Evolutionary conservation across 2,113 vertebrate species (phyloP).

Genomic region (Hippolais icterina): DNA sequence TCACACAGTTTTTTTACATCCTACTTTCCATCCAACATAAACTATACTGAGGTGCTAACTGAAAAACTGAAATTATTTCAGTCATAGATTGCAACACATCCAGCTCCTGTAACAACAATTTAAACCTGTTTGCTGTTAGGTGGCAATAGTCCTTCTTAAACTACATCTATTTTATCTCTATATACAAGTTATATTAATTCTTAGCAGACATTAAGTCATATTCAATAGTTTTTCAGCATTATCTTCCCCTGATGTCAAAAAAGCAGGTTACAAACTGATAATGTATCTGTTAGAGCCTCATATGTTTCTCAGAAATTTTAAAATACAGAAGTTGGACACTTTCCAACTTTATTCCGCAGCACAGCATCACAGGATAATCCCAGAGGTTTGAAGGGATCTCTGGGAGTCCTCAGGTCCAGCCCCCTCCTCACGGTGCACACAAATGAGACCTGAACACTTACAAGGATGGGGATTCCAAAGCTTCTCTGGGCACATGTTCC

Average conservation of each 20-base stretch:
- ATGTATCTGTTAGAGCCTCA: neutral
- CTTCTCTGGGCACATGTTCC: neutral
- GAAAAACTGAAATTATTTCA: neutral
- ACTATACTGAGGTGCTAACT: neutral
- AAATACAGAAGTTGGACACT: neutral
- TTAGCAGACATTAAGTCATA: neutral
- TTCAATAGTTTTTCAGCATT: neutral
- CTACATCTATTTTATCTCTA: neutral
- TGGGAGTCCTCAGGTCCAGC: neutral
- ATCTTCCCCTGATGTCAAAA: neutral
- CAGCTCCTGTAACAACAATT: neutral
- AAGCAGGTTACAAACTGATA: neutral
- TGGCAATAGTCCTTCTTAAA: neutral
- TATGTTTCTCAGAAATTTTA: neutral
- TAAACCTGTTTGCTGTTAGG: neutral
- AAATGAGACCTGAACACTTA: neutral
- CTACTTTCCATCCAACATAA: slow-evolving; percentile 1
- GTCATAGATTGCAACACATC: neutral
- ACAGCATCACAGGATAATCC: neutral
- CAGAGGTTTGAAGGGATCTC: neutral
- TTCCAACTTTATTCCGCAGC: neutral
- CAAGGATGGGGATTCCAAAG: neutral
- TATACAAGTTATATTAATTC: neutral
- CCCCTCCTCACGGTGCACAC: neutral
- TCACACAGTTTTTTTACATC: neutral